phyloP scores from a whole-genome alignment of 2,888 invertebrate genomes.

The Diadegma fenestrale region DNA sequence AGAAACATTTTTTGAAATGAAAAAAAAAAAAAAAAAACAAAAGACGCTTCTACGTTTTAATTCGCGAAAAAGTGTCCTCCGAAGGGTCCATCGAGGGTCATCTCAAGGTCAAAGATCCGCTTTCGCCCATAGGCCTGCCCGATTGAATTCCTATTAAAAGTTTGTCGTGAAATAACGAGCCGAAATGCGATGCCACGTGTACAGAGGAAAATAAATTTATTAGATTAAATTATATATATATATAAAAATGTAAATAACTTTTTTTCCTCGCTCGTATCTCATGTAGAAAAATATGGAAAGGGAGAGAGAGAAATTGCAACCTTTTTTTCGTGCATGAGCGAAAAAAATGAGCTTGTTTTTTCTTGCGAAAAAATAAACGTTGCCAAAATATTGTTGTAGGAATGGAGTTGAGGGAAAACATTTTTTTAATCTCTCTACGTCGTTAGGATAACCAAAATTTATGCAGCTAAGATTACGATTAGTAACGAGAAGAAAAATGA shows the following conservation, averaged over 20 bases:
- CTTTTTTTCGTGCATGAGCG: constrained; percentile 30
- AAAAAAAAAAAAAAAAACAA: constrained; percentile 22
- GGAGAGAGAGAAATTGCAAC: constrained; percentile 20
- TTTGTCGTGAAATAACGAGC: constrained; percentile 32
- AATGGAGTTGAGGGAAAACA: constrained; percentile 30
- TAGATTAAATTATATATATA: constrained; percentile 21
- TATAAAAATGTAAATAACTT: constrained; percentile 62
- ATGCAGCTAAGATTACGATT: constrained; percentile 41
- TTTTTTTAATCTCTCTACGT: constrained; percentile 30
- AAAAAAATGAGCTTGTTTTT: constrained; percentile 20
- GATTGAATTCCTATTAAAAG: constrained; percentile 11
- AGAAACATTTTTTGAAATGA: not conserved
- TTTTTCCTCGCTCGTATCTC: constrained; percentile 33
- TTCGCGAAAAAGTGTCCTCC: constrained; percentile 35
- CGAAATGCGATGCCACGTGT: constrained; percentile 57
- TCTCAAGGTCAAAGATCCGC: constrained; percentile 43
- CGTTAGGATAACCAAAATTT: constrained; percentile 48
- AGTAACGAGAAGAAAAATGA: constrained; percentile 5
- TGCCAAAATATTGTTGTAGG: constrained; percentile 64
- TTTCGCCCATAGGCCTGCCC: constrained; percentile 9
- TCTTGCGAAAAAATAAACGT: constrained; percentile 46
- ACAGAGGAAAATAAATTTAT: constrained; percentile 11
- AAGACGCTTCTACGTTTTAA: constrained; percentile 18
- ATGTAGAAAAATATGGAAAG: constrained; percentile 10
- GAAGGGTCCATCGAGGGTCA: constrained; percentile 48